phyloP scores from a whole-genome alignment of 2,888 invertebrate species.

The Calameuta pallipes region DNA sequence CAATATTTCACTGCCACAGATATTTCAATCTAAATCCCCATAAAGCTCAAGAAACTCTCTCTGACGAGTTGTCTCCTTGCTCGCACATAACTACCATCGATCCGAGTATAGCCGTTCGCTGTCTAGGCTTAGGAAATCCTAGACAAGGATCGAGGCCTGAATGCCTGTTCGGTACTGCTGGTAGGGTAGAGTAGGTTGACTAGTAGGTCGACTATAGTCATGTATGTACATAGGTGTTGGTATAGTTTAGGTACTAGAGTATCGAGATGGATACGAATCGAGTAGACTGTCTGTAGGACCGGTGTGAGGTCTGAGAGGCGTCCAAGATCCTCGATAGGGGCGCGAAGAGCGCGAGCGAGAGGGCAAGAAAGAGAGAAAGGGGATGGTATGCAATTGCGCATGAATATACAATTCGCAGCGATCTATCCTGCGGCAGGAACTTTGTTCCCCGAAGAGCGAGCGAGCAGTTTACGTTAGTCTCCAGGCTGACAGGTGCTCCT shows the following conservation, averaged over 20 bases:
- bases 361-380: neutral
- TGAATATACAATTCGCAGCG: slow-evolving; percentile 8
- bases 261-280: neutral
- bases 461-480: slow-evolving; percentile 13
- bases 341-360: neutral
- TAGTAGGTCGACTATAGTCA: neutral
- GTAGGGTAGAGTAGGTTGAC: neutral
- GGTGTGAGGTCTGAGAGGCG: neutral
- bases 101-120: neutral
- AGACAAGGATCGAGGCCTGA: neutral
- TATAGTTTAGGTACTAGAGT: neutral
- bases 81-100: neutral
- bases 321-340: neutral
- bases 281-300: neutral
- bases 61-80: neutral
- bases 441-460: slow-evolving; percentile 11
- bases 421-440: slow-evolving; percentile 6
- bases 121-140: neutral
- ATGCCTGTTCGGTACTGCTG: neutral
- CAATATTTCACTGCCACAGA: neutral
- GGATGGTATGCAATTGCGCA: neutral
- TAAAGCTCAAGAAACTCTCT: neutral
- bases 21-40: neutral
- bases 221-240: neutral
- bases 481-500: slow-evolving; percentile 10